These are phyloP conservation scores for Sialia sialis DNA, from an alignment of 2,113 vertebrate genomes.

Conservation along the genomic window DNA sequence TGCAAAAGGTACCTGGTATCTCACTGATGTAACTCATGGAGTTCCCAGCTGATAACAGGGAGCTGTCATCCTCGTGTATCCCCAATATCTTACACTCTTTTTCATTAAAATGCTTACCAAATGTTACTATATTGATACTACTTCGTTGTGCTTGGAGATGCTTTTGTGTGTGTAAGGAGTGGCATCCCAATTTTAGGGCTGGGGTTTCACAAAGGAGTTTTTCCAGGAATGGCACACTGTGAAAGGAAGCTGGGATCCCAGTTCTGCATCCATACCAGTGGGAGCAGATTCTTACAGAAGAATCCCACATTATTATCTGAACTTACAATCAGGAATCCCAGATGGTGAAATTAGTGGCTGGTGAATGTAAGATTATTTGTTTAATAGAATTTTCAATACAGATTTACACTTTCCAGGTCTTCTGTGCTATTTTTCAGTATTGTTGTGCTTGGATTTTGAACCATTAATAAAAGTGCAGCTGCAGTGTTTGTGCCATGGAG, in stretches of 20 bases:
- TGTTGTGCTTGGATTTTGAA: not conserved
- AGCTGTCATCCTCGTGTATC: not conserved
- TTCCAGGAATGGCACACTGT: not conserved
- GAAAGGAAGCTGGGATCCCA: not conserved
- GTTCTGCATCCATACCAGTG: not conserved
- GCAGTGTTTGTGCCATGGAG: not conserved
- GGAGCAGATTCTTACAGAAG: not conserved
- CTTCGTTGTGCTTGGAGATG: not conserved
- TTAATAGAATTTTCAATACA: not conserved
- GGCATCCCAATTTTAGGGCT: not conserved
- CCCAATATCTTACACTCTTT: not conserved
- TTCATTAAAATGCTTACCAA: not conserved
- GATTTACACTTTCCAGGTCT: not conserved
- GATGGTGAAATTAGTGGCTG: not conserved
- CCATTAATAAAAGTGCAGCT: not conserved
- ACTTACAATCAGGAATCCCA: not conserved
- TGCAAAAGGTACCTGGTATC: not conserved
- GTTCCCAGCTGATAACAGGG: not conserved
- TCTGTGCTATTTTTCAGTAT: not conserved
- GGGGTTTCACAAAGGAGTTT: not conserved
- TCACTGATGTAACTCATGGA: not conserved
- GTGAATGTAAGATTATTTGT: not conserved
- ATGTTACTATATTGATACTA: not conserved
- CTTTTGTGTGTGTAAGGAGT: not conserved
- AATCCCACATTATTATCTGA: not conserved